A percentile compares a stretch with the other conserved stretches of the same genome.
These are phyloP conservation scores for Trematomus bernacchii DNA, from an alignment of 2,797 vertebrate species.

Conservation along the genomic window DNA sequence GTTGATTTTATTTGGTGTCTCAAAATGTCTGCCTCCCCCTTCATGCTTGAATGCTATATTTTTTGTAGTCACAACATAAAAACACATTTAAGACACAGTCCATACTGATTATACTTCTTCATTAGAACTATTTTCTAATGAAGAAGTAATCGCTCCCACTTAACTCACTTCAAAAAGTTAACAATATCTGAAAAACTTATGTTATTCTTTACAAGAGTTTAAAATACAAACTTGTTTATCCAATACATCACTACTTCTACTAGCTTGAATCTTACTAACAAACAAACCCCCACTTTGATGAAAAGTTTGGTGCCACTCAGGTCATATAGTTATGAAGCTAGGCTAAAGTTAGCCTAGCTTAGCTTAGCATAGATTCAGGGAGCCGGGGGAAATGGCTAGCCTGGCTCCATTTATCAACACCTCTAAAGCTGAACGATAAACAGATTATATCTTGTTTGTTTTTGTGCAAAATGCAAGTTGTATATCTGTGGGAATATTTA, in stretches of 20 bases:
- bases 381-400: not conserved
- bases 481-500: not conserved
- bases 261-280: slow-evolving; percentile 2
- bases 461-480: not conserved
- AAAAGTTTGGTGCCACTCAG: not conserved
- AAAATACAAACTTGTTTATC: not conserved
- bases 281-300: not conserved
- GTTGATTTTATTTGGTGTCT: not conserved
- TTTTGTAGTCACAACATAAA: not conserved
- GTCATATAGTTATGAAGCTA: not conserved
- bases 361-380: not conserved
- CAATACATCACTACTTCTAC: not conserved
- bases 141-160: not conserved
- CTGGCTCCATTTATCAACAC: not conserved
- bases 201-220: not conserved
- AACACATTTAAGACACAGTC: not conserved
- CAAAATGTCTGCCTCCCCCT: not conserved
- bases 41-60: not conserved
- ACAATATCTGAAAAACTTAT: not conserved
- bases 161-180: not conserved
- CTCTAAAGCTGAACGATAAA: not conserved
- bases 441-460: not conserved
- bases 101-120: not conserved
- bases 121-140: not conserved
- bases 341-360: too few relatives aligned